These are phyloP conservation scores for Pseudococcus longispinus DNA, from an alignment of 2,888 invertebrate species.

Conservation along the genomic window DNA sequence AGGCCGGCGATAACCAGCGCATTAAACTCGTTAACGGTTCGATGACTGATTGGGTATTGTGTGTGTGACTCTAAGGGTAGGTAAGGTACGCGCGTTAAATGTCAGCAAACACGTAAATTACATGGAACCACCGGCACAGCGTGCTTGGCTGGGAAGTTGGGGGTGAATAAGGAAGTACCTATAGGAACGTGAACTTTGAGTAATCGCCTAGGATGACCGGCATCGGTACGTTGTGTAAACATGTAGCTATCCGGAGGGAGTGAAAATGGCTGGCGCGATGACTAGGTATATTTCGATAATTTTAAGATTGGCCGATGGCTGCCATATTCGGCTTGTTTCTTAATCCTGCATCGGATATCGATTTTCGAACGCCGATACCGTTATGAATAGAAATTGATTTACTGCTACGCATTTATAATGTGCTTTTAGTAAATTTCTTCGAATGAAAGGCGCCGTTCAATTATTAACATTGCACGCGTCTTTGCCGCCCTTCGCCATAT, in stretches of 20 bases:
- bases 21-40: conserved; percentile 26
- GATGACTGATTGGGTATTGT: conserved; percentile 20
- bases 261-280: background rate
- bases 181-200: background rate
- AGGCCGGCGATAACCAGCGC: background rate
- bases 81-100: background rate
- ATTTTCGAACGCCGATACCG: conserved; percentile 22
- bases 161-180: background rate
- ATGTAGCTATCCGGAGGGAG: background rate
- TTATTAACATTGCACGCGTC: conserved; percentile 51
- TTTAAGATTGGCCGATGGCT: background rate
- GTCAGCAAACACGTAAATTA: conserved; percentile 12
- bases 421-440: conserved; percentile 45
- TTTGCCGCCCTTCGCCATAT: background rate
- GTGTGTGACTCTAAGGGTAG: background rate
- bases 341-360: conserved; percentile 4
- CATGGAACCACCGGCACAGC: background rate
- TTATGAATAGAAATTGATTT: conserved; percentile 45
- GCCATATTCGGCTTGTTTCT: background rate
- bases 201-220: conserved; percentile 6
- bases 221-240: background rate
- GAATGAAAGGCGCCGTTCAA: conserved; percentile 51
- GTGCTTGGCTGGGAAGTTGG: background rate
- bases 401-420: conserved; percentile 30
- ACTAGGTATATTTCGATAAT: conserved; percentile 18